Evolutionary conservation across 2,888 invertebrate genomes (phyloP).

Genomic region (Aleiodes testaceus): DNA sequence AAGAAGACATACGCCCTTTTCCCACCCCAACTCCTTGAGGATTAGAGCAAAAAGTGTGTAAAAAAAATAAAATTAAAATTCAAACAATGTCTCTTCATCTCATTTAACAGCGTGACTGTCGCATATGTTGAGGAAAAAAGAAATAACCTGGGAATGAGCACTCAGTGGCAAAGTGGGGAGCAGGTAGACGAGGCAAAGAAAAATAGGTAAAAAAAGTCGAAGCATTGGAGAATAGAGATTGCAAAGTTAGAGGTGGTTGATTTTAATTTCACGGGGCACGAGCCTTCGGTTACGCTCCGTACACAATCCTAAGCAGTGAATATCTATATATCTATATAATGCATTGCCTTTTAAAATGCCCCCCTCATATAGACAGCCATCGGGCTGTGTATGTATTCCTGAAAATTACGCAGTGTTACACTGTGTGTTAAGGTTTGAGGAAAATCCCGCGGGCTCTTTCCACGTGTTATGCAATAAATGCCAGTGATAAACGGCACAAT

Average conservation of each 20-base stretch:
- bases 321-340: constrained; percentile 22
- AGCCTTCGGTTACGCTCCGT: constrained; percentile 69
- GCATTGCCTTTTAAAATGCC: constrained; percentile 23
- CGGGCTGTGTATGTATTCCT: too few relatives aligned
- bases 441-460: constrained; percentile 23
- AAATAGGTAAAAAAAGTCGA: constrained; percentile 21
- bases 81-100: neutral
- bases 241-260: constrained; percentile 70
- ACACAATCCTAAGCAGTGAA: constrained; percentile 62
- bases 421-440: neutral
- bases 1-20: too few relatives aligned
- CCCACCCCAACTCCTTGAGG: neutral
- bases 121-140: too few relatives aligned
- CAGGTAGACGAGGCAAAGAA: constrained; percentile 16
- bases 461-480: constrained; percentile 33
- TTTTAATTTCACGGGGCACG: constrained; percentile 73
- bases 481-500: constrained; percentile 37
- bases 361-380: neutral
- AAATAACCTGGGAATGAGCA: neutral
- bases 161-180: neutral
- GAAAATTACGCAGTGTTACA: too few relatives aligned
- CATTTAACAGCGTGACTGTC: constrained; percentile 7
- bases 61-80: constrained; percentile 13
- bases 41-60: too few relatives aligned
- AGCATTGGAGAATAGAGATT: constrained; percentile 61